These are phyloP conservation scores for Trypoxylon attenuatum DNA, from an alignment of 2,888 invertebrate species.

Conservation along the genomic window DNA sequence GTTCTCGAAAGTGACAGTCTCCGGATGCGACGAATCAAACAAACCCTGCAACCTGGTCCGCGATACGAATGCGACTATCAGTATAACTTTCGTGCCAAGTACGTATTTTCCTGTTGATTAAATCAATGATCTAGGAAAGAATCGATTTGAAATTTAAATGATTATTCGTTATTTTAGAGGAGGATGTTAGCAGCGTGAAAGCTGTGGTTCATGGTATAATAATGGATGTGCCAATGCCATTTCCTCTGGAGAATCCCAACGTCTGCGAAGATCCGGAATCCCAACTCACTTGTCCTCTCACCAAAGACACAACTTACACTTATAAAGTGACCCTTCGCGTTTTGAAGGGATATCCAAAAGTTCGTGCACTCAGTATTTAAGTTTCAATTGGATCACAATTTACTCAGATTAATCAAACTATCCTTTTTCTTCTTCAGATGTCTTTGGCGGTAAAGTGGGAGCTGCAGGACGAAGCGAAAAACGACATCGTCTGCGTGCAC, in stretches of 20 bases:
- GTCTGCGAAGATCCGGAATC: background rate
- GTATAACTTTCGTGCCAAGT: background rate
- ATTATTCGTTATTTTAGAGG: background rate
- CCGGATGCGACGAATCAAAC: background rate
- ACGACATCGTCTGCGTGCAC: background rate
- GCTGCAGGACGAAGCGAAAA: background rate
- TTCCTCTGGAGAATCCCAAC: background rate
- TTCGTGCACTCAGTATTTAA: background rate
- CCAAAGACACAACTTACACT: background rate
- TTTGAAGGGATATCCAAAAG: background rate
- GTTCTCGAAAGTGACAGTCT: background rate
- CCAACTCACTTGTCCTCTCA: background rate
- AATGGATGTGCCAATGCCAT: background rate
- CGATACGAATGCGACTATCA: background rate
- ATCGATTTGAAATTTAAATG: too few relatives aligned
- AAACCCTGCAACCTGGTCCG: background rate
- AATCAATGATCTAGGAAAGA: too few relatives aligned
- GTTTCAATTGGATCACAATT: background rate
- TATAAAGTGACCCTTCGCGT: background rate
- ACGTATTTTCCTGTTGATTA: too few relatives aligned
- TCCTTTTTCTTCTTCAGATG: too few relatives aligned
- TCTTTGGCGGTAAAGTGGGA: background rate
- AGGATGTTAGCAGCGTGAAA: background rate
- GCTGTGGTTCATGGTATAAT: background rate
- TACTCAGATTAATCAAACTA: too few relatives aligned